Base-by-base conservation (phyloP, 2,888 invertebrate species). In the Macrophya alboannulata region DNA sequence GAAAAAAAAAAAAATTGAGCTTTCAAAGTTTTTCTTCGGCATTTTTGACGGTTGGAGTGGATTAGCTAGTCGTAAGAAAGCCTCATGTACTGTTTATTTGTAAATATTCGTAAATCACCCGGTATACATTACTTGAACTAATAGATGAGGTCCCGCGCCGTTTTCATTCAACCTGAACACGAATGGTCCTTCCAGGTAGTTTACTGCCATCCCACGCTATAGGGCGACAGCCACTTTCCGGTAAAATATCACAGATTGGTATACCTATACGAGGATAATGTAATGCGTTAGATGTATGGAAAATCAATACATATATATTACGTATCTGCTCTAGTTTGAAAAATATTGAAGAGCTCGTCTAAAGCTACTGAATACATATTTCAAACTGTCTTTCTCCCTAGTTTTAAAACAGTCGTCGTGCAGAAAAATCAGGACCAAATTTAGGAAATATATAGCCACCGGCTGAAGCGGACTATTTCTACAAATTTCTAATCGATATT, bases 161-260 rank as follows among this genome's bases (percentile, higher is more conserved):
- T 95, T 96, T 90, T 97, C 97, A 93, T 97, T 97, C 87, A 97
- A 94, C 87, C 96, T 95, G 93, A 96, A 97, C 91, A 97, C 94
- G 92, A 97, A 97, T 62, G 97, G 97, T 86, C 96, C 96, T 89
- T 96, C 96, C 87, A 89, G 87, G 85, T 88, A 90, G 86, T 89
- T 90, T 86, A 90, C 89, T 85, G 90, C 89, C 90, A 90, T 90
- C 62, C 85, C 84, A 86, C 51, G 68, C 37, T 83, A 76, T 45
- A 72, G 62, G 74, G 76, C 74, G 72, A 62, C 59, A 51, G 68
- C 76, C 74, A 83, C 68, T 83, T 71, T 83, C 48, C 83, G 48
- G 71, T 48, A 51, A 83, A 68, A 71, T 83, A 83, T 83, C 83
- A 83, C 71, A 71, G 71, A 83, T 83, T 65, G 45, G 37, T 83